These are phyloP conservation scores for Conchocele bisecta DNA, from an alignment of 2,888 invertebrate species.

Conservation along the genomic window DNA sequence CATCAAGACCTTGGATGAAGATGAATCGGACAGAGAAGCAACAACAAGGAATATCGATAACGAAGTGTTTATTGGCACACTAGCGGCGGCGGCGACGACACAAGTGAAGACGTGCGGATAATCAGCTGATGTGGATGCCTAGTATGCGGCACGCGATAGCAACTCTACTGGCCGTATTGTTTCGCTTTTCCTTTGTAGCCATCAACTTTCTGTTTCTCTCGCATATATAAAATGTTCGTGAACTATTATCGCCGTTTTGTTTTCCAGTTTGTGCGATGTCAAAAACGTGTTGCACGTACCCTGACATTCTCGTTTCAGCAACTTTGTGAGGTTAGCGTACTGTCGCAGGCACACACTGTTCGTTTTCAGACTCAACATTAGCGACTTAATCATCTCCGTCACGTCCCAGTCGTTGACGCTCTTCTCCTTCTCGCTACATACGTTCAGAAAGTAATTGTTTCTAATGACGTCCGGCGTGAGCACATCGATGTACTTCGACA, in stretches of 20 bases:
- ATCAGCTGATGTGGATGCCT: not conserved
- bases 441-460: conserved; percentile 21
- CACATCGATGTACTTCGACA: not conserved
- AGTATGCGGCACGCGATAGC: conserved; percentile 2
- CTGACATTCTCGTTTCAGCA: conserved; percentile 18
- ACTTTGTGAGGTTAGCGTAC: conserved; percentile 21
- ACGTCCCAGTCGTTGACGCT: conserved; percentile 22
- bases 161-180: conserved; percentile 20
- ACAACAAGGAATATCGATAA: not conserved
- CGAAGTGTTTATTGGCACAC: not conserved
- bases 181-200: not conserved
- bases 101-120: not conserved
- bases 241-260: not conserved
- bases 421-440: conserved; percentile 7
- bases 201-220: not conserved
- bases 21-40: not conserved
- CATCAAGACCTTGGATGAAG: no score
- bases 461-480: conserved; percentile 24
- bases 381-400: conserved; percentile 6
- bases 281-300: conserved; percentile 18
- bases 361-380: conserved; percentile 10
- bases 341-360: not conserved
- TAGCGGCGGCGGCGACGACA: no score
- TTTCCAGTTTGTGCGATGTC: conserved; percentile 1
- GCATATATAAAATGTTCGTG: conserved; percentile 7